Evolutionary conservation across 2,113 vertebrate genomes (phyloP).

Genomic region (Microtus ochrogaster): DNA sequence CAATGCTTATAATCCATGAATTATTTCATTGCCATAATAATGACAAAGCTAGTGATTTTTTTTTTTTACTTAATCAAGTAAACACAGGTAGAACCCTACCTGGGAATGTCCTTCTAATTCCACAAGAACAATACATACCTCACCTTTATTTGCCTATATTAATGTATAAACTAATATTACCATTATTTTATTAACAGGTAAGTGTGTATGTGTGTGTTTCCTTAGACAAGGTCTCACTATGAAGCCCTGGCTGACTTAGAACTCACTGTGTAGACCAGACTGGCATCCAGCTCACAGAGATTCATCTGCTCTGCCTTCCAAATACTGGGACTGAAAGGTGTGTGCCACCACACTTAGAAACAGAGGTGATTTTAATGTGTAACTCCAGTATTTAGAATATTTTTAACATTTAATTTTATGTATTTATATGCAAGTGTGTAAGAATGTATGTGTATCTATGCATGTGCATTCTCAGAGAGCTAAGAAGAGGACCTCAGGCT

Average conservation of each 20-base stretch:
- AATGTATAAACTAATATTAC: not conserved
- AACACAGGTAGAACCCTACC: not conserved
- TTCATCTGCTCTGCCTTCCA: not conserved
- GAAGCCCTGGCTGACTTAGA: too few relatives aligned
- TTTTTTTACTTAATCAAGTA: conserved; percentile 44
- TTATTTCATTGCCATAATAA: conserved; percentile 37
- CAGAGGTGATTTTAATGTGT: not conserved
- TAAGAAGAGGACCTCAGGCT: not conserved
- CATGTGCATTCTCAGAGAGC: accelerated
- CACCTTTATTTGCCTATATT: not conserved
- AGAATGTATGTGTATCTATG: not conserved
- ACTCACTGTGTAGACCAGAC: not conserved
- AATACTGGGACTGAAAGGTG: not conserved
- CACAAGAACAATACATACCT: conserved; percentile 22
- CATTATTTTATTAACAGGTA: not conserved
- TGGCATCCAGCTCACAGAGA: not conserved
- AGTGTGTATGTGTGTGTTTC: not conserved
- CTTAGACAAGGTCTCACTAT: not conserved
- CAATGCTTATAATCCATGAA: not conserved
- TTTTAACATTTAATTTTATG: not conserved
- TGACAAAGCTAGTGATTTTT: not conserved
- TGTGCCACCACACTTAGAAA: not conserved
- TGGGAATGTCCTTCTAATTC: not conserved
- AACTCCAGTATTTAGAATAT: not conserved
- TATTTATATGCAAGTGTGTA: not conserved